Evolutionary conservation across 2,888 invertebrate species (phyloP), one percentile per base, ranked within the genome.

Genomic region (Lithophane semibrunnea): DNA sequence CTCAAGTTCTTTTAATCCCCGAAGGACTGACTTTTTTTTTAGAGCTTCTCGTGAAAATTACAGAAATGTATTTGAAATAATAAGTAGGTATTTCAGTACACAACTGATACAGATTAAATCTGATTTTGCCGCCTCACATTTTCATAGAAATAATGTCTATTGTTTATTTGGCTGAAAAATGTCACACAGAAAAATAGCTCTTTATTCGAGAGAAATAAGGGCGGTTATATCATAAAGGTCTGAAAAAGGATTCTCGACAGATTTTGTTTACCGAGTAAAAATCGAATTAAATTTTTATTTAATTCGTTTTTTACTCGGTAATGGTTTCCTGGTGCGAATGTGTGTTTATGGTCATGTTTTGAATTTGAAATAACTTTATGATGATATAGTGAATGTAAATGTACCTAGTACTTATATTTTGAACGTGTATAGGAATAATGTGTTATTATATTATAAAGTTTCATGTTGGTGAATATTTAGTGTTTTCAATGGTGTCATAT

Each of bases 51-150:
- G 37, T 37, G 10, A 61, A 61, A 7, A 24, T 44, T 47, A n/a
- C 16, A 16, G 16, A 24, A 74, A 24, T 21, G 12, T 42, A 21
- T 75, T 21, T 54, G 47, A 64, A 64, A 77, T 77, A 29, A n/a
- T 29, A 54, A 47, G 37, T 18, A 63, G 7, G n/a, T 18, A 75
- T 76, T 75, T 42, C 37, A 64, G 7, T 24, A 56, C 18, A 54
- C 37, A 73, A 61, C 77, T 75, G 44, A n/a, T 16, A 63, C 18
- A 54, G 29, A 54, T 63, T 77, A 37, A 37, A 63, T 54, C 18
- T n/a, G 44, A 44, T 56, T 56, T 24, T 21, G 21, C 56, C 24
- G 47, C 47, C 16, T 56, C 47, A 24, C 37, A 21, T 54, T 77
- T 21, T 64, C 37, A 54, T 44, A 61, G 3, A 24, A 12, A 29